Conservation (phyloP, 2,797 vertebrate genomes). For the Peromyscus attwateri region DNA sequence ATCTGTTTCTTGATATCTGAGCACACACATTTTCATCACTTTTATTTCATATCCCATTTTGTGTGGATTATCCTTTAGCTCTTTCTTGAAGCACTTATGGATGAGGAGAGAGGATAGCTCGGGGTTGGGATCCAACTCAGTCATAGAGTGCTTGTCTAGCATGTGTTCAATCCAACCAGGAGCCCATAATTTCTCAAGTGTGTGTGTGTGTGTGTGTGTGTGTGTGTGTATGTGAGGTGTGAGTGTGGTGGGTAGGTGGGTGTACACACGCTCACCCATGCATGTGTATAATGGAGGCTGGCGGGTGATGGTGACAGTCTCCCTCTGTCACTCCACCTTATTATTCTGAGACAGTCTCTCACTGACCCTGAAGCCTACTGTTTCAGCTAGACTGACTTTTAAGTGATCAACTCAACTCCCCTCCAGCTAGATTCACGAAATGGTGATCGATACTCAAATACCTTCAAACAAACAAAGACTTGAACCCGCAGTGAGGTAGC, state of each 20-base stretch:
- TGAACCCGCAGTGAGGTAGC: not conserved
- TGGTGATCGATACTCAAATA: not conserved
- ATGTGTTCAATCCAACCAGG: not conserved
- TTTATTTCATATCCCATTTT: conserved; percentile 9
- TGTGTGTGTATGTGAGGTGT: too few relatives aligned
- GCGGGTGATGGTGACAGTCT: not conserved
- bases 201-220: too few relatives aligned
- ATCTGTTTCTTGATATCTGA: conserved; percentile 32
- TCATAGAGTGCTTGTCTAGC: too few relatives aligned
- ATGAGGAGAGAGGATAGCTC: not conserved
- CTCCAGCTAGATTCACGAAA: conserved; percentile 6
- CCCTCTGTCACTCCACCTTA: not conserved
- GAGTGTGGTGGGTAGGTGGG: not conserved
- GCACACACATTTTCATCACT: conserved; percentile 41
- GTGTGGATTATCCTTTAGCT: conserved; percentile 40
- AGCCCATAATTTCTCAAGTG: not conserved
- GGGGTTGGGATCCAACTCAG: not conserved
- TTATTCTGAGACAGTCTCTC: not conserved
- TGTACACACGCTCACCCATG: not conserved
- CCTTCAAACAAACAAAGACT: conserved; percentile 11
- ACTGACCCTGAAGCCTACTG: too few relatives aligned
- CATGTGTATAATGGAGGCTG: not conserved
- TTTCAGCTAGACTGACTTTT: not conserved
- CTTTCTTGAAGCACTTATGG: not conserved
- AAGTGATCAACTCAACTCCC: not conserved